Base-by-base conservation (phyloP, 2,888 invertebrate species). In the Drosophila paranaensis region DNA sequence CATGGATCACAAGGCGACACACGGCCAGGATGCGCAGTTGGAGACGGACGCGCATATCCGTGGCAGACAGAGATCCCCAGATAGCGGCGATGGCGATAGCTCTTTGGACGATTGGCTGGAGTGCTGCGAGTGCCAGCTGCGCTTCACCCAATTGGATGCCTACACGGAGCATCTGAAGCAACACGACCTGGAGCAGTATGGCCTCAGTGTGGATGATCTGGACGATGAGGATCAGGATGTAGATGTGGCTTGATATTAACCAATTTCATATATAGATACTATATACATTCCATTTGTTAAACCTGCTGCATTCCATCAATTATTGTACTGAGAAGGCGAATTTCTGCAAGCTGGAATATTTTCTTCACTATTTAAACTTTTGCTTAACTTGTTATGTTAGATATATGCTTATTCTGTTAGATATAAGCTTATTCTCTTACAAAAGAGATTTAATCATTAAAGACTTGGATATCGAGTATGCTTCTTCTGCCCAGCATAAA, bases 161-260 rank as follows among this genome's bases (percentile, higher is more conserved):
- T 92, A 92, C 43, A 92, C 91, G 30, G 89, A 83, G 27, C 92
- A 92, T 60, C 73, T 92, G 3, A 91, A 91, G 46, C 83, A 89
- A 37, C 92, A 92, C 54, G 92, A 92, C 57, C 60, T 88, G 43
- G 83, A 88, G 16, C 69, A 79, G 16, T 89, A 82, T 20, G 89
- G 84, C 30, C 69, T 84, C 57, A 73, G 67, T 63, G 71, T 83
- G 11, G 83, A 83, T 54, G 87, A 83, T 42, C 27, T 88, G 11
- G 80, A 74, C 6, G 76, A 71, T 20, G 88, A 79, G 33, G 89
- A 89, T 14, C 76, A 74, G 30, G 83, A 88, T 37, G 87, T 84
- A 2, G 89, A 84, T 62, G 79, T 84, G 40, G 81, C 88, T n/a
- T 87, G 74, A 58, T 2, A 8, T n/a, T n/a, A 6, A 20, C 2